Base-by-base conservation (phyloP, 2,797 vertebrate genomes). In the Sebastes iracundus region DNA sequence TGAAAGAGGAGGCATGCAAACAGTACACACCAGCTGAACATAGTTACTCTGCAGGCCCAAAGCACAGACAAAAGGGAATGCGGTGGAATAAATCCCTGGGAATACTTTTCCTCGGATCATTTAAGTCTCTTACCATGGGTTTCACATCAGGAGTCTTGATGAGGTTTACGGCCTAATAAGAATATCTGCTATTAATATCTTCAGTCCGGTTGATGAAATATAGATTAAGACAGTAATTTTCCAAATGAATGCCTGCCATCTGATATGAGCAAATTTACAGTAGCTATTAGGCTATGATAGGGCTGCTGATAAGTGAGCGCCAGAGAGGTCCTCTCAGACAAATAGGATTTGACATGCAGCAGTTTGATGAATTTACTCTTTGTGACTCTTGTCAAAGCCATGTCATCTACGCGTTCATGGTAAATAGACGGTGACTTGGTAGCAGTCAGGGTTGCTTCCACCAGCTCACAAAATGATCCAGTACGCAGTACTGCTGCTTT, bases 131-230 rank as follows among this genome's bases (percentile, higher is more conserved):
- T 14, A 18, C 66, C 59, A 83, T 25, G 56, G 79, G 52, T 90
- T 90, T 93, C 84, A 82, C 87, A 92, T 88, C 67, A 75, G 83
- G 77, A 75, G 70, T 81, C 83, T 88, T 85, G 81, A 93, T 90
- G 74, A 91, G 80, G 73, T 87, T 90, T 84, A 89, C 87, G 70
- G 62, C 79, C 72, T 86, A 86, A 92, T 87, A 91, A 89, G 86
- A 93, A 90, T 86, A 92, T 90, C 85, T 91, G 74, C 90, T 86
- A 88, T 93, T 91, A 89, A 93, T 93, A 89, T 92, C 83, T 92
- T 81, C 72, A 86, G 84, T 84, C 79, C 80, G 89, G 88, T 91
- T 92, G 85, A 94, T 94, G 84, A 94, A 94, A 95, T 93, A 93
- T 92, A 90, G 91, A 94, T 93, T 84, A 90, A 91, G 87, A 87